A percentile compares a stretch with the other conserved stretches of the same genome.
Conservation (phyloP, 2,888 invertebrate species). For the Malthinus seriepunctatus region DNA sequence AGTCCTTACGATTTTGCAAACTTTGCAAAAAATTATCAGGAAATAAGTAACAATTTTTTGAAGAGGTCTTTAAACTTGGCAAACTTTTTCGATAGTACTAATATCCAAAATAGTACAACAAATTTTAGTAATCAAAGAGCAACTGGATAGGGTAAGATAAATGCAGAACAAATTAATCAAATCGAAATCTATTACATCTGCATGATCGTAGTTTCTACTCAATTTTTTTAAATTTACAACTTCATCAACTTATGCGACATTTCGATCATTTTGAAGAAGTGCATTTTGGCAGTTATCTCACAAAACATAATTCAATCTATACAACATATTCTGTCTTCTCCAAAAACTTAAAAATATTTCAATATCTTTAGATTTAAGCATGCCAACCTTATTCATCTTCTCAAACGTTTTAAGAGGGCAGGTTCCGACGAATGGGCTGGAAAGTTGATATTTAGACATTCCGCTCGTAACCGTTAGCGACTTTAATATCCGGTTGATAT, state of each 20-base stretch:
- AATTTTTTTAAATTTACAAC: not conserved
- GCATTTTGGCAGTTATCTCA: no score
- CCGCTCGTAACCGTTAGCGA: no score
- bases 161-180: not conserved
- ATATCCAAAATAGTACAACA: constrained; percentile 43
- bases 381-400: no score
- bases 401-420: no score
- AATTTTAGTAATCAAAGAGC: constrained; percentile 22
- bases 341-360: no score
- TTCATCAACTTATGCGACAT: not conserved
- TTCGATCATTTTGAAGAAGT: not conserved
- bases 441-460: no score
- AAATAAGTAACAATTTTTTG: constrained; percentile 51
- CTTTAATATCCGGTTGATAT: no score
- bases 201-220: constrained; percentile 5
- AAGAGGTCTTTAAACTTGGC: constrained; percentile 56
- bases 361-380: no score
- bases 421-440: no score
- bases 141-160: constrained; percentile 26
- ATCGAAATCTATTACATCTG: not conserved
- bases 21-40: constrained; percentile 46
- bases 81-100: constrained; percentile 54
- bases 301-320: no score
- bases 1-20: constrained; percentile 58
- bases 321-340: no score